Evolutionary conservation across 1,140 invertebrate species (phyloP).

Genomic region (Riptortus pedestris): DNA sequence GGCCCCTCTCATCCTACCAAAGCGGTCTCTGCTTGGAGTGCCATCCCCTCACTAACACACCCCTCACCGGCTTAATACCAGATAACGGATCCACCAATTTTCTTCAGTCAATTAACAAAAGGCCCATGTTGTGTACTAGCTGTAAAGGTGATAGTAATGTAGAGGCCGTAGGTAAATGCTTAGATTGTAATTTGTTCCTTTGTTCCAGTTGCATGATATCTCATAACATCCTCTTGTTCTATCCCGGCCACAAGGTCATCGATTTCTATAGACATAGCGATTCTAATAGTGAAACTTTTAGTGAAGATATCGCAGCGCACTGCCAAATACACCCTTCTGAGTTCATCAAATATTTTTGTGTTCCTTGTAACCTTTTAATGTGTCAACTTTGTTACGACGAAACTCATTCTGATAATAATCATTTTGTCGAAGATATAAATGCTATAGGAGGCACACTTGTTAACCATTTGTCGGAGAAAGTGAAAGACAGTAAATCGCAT

Average conservation of each 20-base stretch:
- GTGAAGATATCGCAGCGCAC: conserved; percentile 32
- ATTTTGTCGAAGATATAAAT: conserved; percentile 71
- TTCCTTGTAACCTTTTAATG: conserved; percentile 75
- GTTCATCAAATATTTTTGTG: conserved; percentile 80
- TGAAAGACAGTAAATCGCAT: conserved; percentile 73
- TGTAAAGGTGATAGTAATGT: conserved; percentile 77
- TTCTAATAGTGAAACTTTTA: conserved; percentile 42
- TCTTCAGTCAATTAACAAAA: conserved; percentile 30
- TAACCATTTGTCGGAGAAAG: conserved; percentile 63
- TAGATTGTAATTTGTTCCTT: conserved; percentile 88
- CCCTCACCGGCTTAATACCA: conserved; percentile 50
- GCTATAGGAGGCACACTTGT: conserved; percentile 72
- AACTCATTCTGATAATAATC: conserved; percentile 73
- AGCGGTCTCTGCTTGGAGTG: conserved; percentile 68
- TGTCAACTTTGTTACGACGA: conserved; percentile 86
- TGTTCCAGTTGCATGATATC: conserved; percentile 95
- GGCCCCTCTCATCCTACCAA: conserved; percentile 60
- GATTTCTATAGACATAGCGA: conserved; percentile 44
- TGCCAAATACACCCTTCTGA: conserved; percentile 78
- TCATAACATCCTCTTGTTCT: conserved; percentile 96
- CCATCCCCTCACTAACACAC: conserved; percentile 48
- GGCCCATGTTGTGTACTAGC: conserved; percentile 57
- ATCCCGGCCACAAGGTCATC: conserved; percentile 88
- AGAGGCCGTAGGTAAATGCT: conserved; percentile 78
- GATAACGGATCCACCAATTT: conserved; percentile 53